These are phyloP conservation scores for Scolopax mira DNA, from an alignment of 2,113 vertebrate genomes.

Conservation along the genomic window DNA sequence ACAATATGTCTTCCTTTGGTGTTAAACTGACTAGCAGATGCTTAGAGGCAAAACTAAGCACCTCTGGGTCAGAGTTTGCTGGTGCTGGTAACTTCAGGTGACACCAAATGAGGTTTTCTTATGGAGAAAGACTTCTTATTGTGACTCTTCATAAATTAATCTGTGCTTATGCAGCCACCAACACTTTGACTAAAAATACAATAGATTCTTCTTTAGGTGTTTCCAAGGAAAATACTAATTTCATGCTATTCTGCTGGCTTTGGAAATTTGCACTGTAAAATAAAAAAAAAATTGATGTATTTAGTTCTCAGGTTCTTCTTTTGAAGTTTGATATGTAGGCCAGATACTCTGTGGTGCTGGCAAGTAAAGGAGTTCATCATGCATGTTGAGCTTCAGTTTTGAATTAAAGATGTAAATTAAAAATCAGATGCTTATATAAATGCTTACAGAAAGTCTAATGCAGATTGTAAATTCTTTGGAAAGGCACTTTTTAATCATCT, in stretches of 20 bases:
- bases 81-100: neutral
- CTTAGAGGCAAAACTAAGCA: neutral
- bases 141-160: neutral
- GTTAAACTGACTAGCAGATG: neutral
- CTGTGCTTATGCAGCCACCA: neutral
- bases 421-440: neutral
- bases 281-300: neutral
- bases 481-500: neutral
- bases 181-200: neutral
- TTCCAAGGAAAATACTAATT: neutral
- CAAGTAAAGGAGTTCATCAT: neutral
- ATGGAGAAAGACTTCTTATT: neutral
- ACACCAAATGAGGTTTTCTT: neutral
- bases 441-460: neutral
- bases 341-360: neutral
- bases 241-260: neutral
- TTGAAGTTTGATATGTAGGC: slow-evolving; percentile 23
- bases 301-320: neutral
- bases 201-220: neutral
- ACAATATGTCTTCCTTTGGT: neutral
- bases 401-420: slow-evolving; percentile 5
- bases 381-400: neutral
- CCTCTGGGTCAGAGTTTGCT: neutral
- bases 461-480: neutral
- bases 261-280: neutral